Evolutionary conservation across 2,113 vertebrate species (phyloP).

Genomic region (Pardalotus punctatus): DNA sequence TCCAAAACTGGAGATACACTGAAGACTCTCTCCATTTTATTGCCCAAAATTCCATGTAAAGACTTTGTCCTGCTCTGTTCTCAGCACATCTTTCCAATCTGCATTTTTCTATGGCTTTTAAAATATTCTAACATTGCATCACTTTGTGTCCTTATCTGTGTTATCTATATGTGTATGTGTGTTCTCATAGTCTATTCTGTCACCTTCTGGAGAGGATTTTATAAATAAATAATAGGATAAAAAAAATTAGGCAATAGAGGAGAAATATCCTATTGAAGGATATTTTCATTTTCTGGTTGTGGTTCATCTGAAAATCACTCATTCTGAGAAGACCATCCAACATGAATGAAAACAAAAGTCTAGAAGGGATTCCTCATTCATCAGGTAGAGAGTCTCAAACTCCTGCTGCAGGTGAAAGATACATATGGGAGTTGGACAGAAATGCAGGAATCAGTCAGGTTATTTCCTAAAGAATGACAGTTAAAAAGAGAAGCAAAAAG

Average conservation of each 20-base stretch:
- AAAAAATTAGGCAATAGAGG: background rate
- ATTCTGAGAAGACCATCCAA: background rate
- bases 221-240: background rate
- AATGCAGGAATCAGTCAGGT: background rate
- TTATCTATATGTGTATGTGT: background rate
- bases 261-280: background rate
- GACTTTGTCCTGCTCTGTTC: background rate
- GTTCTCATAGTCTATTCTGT: background rate
- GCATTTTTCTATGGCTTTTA: background rate
- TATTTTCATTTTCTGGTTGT: background rate
- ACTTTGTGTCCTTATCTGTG: background rate
- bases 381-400: background rate
- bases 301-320: background rate
- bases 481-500: background rate
- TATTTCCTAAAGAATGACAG: background rate
- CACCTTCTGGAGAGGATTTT: conserved; percentile 6
- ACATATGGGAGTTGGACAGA: background rate
- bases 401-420: background rate
- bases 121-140: background rate
- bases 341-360: background rate
- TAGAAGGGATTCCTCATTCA: background rate
- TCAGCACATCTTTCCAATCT: background rate
- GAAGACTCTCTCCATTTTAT: background rate
- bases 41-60: background rate
- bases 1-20: background rate